A percentile compares a stretch with the other conserved stretches of the same genome.
Evolutionary conservation across 2,797 vertebrate species (phyloP).

Genomic region (Limnodromus scolopaceus): DNA sequence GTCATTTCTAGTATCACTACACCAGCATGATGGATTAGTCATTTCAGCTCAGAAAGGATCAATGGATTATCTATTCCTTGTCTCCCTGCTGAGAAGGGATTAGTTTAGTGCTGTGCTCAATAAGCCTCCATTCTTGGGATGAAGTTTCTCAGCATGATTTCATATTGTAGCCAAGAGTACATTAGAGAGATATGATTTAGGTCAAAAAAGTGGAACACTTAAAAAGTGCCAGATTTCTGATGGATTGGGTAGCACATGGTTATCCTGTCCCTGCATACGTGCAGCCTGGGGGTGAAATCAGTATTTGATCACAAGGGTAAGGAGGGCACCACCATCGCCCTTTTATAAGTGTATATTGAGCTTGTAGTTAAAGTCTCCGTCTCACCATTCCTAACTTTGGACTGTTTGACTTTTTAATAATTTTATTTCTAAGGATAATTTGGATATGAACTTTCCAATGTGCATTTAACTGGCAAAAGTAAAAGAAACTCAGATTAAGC

Average conservation of each 20-base stretch:
- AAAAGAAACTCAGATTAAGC: background rate
- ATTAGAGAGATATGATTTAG: background rate
- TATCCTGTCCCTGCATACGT: background rate
- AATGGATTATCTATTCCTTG: background rate
- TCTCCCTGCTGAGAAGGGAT: background rate
- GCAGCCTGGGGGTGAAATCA: background rate
- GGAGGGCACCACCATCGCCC: background rate
- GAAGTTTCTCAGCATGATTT: background rate
- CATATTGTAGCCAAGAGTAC: background rate
- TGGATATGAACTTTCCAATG: background rate
- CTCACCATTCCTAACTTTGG: background rate
- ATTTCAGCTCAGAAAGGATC: background rate
- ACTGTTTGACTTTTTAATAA: background rate
- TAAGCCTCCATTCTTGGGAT: background rate
- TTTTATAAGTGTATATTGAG: background rate
- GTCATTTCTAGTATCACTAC: background rate
- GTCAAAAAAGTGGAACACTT: slow-evolving; percentile 2
- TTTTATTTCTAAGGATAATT: background rate
- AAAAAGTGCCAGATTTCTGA: background rate
- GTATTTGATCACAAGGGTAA: background rate
- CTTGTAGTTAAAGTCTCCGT: background rate
- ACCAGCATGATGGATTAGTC: background rate
- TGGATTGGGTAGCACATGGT: background rate
- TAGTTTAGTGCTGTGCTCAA: background rate
- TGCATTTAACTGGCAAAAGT: background rate